Evolutionary conservation across 35 echinoderm and acorn worm species (phyloP).

Genomic region (Chiridota heheva): DNA sequence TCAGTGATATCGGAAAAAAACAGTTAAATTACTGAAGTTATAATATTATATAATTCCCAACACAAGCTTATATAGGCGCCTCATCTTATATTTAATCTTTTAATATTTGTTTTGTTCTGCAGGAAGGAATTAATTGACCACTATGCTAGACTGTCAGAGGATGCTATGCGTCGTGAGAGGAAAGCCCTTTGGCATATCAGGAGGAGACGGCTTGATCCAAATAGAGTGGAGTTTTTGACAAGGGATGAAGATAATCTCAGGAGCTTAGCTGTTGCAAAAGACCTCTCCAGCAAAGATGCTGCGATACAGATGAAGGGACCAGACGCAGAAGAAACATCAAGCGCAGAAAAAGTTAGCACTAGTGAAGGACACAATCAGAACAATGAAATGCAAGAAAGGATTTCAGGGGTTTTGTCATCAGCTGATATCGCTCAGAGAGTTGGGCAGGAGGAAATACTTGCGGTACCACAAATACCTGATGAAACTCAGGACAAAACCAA

Average conservation of each 20-base stretch:
- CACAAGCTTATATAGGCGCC: no score
- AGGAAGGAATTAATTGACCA: constrained; percentile 87
- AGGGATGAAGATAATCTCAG: constrained; percentile 48
- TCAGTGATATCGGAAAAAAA: no score
- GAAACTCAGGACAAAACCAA: no score
- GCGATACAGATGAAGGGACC: no score
- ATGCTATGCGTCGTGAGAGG: constrained; percentile 66
- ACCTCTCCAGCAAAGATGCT: no score
- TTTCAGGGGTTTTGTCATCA: neutral
- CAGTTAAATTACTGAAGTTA: no score
- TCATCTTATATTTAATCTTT: no score
- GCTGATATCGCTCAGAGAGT: neutral
- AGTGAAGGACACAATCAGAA: neutral
- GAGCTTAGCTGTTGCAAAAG: constrained; percentile 10
- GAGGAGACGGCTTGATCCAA: constrained; percentile 62
- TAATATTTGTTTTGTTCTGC: no score
- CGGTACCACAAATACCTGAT: no score
- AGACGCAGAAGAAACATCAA: no score
- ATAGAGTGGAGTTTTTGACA: constrained; percentile 50
- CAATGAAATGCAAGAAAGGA: neutral
- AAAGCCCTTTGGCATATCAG: constrained; percentile 75
- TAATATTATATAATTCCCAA: no score
- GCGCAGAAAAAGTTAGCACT: neutral
- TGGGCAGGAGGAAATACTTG: no score
- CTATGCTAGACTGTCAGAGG: constrained; percentile 74